phyloP scores from a whole-genome alignment of 1,140 invertebrate species.

The Gryon sp. region DNA sequence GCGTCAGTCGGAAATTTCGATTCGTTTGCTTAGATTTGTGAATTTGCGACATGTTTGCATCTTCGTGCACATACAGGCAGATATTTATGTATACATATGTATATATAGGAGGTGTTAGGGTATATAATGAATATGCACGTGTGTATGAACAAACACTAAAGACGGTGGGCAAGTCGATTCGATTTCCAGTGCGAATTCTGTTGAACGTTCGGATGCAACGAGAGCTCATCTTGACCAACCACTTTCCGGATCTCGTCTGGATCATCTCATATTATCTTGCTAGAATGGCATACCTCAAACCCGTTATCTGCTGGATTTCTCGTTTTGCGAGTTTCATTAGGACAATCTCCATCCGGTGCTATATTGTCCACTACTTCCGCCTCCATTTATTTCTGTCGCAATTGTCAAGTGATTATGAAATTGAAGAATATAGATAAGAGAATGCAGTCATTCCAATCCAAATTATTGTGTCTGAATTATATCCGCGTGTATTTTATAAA shows the following conservation, averaged over 20 bases:
- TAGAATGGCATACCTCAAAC: slow-evolving; percentile 56
- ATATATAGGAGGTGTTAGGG: background rate
- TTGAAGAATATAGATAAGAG: slow-evolving; percentile 9
- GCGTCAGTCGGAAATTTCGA: too few species aligned
- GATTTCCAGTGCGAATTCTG: slow-evolving; percentile 40
- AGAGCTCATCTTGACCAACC: slow-evolving; percentile 41
- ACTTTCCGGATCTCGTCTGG: slow-evolving; percentile 16
- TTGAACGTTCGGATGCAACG: slow-evolving; percentile 23
- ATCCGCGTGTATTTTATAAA: too few species aligned
- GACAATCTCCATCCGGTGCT: slow-evolving; percentile 34
- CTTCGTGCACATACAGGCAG: background rate
- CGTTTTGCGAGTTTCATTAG: slow-evolving; percentile 39
- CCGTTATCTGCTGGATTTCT: slow-evolving; percentile 69
- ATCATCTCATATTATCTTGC: slow-evolving; percentile 55
- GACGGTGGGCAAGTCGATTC: slow-evolving; percentile 8
- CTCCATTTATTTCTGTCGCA: slow-evolving; percentile 31
- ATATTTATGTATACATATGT: background rate
- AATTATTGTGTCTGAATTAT: too few species aligned
- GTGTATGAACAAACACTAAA: slow-evolving; percentile 23
- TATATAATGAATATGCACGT: slow-evolving; percentile 44
- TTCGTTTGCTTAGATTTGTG: slow-evolving; percentile 61
- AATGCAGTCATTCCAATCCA: background rate
- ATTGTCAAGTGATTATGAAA: slow-evolving; percentile 24
- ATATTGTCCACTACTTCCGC: slow-evolving; percentile 25
- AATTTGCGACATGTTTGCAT: slow-evolving; percentile 22